A percentile compares a stretch with the other conserved stretches of the same genome.
Evolutionary conservation across 2,797 vertebrate species (phyloP).

Genomic region (Rhynchotus rufescens): DNA sequence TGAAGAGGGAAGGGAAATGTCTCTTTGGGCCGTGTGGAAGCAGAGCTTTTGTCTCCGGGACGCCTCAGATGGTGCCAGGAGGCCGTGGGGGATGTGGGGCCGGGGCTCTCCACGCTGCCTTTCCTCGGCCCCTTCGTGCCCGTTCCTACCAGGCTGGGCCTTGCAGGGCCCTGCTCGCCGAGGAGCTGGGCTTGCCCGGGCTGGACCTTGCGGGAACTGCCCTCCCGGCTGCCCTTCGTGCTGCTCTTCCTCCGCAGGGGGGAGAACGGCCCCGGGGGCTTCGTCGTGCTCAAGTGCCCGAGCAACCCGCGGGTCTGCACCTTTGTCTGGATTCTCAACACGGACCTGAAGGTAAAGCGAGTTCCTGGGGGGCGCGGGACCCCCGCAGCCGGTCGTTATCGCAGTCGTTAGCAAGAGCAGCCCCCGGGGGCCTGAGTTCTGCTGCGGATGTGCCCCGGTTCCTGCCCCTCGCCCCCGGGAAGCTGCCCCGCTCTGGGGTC

Average conservation of each 20-base stretch:
- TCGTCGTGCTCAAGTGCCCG: constrained; percentile 90
- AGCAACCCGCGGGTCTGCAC: constrained; percentile 91
- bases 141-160: neutral
- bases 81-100: neutral
- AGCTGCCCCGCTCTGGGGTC: too few species aligned
- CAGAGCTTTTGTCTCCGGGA: neutral
- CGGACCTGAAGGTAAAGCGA: constrained; percentile 91
- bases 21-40: neutral
- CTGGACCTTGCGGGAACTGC: accelerated
- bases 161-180: too few species aligned
- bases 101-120: accelerated
- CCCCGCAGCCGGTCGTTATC: too few species aligned
- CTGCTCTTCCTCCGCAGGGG: constrained; percentile 80
- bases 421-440: too few species aligned
- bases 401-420: too few species aligned
- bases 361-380: neutral
- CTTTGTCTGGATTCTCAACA: constrained; percentile 97
- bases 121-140: neutral
- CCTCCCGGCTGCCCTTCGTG: neutral
- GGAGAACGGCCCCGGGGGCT: constrained; percentile 95
- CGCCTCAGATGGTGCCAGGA: neutral
- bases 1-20: neutral
- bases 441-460: too few species aligned
- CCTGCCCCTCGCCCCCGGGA: too few species aligned
- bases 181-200: too few species aligned